Conservation (phyloP, 2,113 vertebrate genomes). For the Aleadryas rufinucha region DNA sequence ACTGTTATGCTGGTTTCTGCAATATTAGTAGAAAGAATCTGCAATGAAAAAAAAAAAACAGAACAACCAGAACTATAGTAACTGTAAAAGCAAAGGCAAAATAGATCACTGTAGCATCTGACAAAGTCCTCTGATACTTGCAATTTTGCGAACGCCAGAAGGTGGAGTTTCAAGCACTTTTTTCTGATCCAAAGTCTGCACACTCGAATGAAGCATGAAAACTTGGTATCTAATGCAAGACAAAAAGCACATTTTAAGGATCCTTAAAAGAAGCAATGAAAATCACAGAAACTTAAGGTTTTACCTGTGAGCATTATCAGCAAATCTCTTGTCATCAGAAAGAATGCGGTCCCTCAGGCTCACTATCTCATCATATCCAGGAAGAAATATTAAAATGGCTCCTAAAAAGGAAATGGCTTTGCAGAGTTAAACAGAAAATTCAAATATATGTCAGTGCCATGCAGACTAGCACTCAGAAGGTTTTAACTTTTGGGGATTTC, state of each 20-base stretch:
- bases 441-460: not conserved
- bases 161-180: slow-evolving; percentile 83
- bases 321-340: slow-evolving; percentile 89
- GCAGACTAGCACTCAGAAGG: not conserved
- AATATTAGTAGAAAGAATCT: slow-evolving; percentile 97
- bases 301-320: slow-evolving; percentile 81
- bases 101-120: not conserved
- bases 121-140: slow-evolving; percentile 67
- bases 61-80: not conserved
- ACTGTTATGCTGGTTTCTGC: slow-evolving; percentile 96
- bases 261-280: not conserved
- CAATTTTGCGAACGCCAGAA: slow-evolving; percentile 87
- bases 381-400: slow-evolving; percentile 85
- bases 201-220: slow-evolving; percentile 92
- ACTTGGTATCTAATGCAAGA: slow-evolving; percentile 82
- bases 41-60: not conserved
- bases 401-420: slow-evolving; percentile 70
- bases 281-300: not conserved
- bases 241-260: not conserved
- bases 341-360: slow-evolving; percentile 85
- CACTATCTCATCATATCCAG: slow-evolving; percentile 94
- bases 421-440: not conserved
- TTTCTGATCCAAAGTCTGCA: slow-evolving; percentile 92
- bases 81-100: not conserved
- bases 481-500: not conserved